Percentiles rank a stretch among this genome's conserved stretches.
These are phyloP conservation scores for Amblyteles armatorius DNA, from an alignment of 2,888 invertebrate genomes.

Conservation along the genomic window DNA sequence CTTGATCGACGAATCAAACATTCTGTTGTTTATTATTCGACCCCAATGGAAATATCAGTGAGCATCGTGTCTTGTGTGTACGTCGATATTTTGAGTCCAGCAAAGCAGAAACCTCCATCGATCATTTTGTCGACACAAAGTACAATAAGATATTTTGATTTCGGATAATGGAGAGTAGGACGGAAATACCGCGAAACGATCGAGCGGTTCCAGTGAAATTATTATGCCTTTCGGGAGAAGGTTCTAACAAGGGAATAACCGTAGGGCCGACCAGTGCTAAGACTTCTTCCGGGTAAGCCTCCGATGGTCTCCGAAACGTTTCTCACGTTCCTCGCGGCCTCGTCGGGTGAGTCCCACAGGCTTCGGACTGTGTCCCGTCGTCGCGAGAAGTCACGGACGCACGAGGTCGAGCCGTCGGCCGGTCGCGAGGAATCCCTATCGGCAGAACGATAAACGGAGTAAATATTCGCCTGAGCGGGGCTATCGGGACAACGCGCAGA, in stretches of 20 bases:
- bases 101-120: neutral
- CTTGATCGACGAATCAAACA: too few relatives aligned
- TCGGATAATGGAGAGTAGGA: slow-evolving; percentile 9
- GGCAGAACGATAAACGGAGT: slow-evolving; percentile 76
- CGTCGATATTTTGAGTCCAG: too few relatives aligned
- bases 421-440: slow-evolving; percentile 74
- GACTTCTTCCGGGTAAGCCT: neutral
- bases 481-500: too few relatives aligned
- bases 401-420: slow-evolving; percentile 67
- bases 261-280: neutral
- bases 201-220: slow-evolving; percentile 33
- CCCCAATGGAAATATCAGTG: too few relatives aligned
- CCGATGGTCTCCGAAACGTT: too few relatives aligned
- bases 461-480: slow-evolving; percentile 53
- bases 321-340: too few relatives aligned
- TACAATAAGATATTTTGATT: slow-evolving; percentile 14
- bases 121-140: neutral
- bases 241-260: slow-evolving; percentile 1
- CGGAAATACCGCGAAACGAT: neutral
- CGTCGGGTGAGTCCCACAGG: slow-evolving; percentile 2
- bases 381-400: slow-evolving; percentile 50
- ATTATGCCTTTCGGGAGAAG: slow-evolving; percentile 11
- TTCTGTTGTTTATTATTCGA: neutral
- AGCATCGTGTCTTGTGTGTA: too few relatives aligned
- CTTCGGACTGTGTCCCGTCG: slow-evolving; percentile 29